A percentile compares a stretch with the other conserved stretches of the same genome.
phyloP scores from a whole-genome alignment of 2,888 invertebrate species.

The Priocnemis perturbator region DNA sequence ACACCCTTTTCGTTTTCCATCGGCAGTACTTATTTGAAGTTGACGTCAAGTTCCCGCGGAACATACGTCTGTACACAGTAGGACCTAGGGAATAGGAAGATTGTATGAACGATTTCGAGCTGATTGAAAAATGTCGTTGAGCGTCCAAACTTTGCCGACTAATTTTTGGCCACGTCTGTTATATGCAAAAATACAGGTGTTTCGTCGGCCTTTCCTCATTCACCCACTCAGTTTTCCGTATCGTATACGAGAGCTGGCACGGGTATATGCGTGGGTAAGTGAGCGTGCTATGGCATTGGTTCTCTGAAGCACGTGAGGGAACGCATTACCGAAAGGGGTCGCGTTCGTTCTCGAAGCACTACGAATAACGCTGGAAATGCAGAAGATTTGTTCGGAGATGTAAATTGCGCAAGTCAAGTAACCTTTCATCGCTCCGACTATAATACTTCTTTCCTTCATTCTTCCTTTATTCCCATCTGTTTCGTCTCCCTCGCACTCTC shows the following conservation, averaged over 20 bases:
- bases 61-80: no score
- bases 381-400: conserved; percentile 64
- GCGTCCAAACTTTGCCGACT: no score
- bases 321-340: conserved; percentile 53
- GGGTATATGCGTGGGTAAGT: conserved; percentile 22
- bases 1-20: no score
- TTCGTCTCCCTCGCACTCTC: conserved; percentile 45
- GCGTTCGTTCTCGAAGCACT: conserved; percentile 57
- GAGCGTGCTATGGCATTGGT: background rate
- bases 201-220: background rate
- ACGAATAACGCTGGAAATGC: conserved; percentile 57
- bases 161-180: no score
- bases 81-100: no score
- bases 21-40: no score
- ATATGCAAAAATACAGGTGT: background rate
- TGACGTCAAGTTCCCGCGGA: no score
- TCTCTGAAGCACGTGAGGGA: conserved; percentile 45
- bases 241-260: background rate
- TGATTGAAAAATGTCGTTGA: no score
- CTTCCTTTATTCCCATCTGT: conserved; percentile 46
- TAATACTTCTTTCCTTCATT: conserved; percentile 12
- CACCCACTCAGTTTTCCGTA: conserved; percentile 1
- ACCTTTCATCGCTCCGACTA: conserved; percentile 1
- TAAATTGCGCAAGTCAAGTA: conserved; percentile 48
- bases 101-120: no score